Evolutionary conservation across 1,140 invertebrate species (phyloP).

Genomic region (Eriocheir sinensis): DNA sequence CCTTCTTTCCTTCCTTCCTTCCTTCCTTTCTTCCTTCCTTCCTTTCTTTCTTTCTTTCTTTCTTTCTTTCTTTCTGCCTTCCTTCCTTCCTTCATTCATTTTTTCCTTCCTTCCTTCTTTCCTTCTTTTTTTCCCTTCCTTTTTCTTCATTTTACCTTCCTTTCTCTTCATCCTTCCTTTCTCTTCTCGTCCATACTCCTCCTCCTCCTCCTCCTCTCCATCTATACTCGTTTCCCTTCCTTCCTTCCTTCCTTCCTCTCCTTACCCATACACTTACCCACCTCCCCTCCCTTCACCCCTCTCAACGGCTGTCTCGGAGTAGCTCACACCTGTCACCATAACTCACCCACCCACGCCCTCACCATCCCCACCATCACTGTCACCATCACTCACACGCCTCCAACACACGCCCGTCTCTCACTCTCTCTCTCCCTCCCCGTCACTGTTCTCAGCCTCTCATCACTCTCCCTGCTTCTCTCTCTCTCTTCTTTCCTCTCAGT

Average conservation of each 20-base stretch:
- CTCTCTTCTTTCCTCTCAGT: too few species aligned
- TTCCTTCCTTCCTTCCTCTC: not conserved
- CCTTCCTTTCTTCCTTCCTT: not conserved
- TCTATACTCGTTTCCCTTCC: not conserved
- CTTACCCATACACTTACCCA: too few species aligned
- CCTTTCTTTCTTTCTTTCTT: not conserved
- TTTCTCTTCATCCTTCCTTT: not conserved
- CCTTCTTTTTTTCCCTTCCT: too few species aligned
- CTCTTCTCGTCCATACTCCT: not conserved
- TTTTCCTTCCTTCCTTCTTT: not conserved
- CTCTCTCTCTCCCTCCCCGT: not conserved
- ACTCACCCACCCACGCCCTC: not conserved
- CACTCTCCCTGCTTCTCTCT: not conserved
- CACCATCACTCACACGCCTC: not conserved
- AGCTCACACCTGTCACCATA: not conserved
- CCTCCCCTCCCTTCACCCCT: not conserved
- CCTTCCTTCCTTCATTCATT: not conserved
- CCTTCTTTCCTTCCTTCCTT: not conserved
- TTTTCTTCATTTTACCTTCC: not conserved
- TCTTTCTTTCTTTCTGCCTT: not conserved
- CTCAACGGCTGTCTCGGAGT: not conserved
- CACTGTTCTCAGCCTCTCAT: too few species aligned
- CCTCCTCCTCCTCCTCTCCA: too few species aligned
- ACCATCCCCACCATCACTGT: slow-evolving; percentile 1
- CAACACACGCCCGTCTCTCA: slow-evolving; percentile 10